Evolutionary conservation across 2,113 vertebrate genomes (phyloP).

Genomic region (Perca fluviatilis): DNA sequence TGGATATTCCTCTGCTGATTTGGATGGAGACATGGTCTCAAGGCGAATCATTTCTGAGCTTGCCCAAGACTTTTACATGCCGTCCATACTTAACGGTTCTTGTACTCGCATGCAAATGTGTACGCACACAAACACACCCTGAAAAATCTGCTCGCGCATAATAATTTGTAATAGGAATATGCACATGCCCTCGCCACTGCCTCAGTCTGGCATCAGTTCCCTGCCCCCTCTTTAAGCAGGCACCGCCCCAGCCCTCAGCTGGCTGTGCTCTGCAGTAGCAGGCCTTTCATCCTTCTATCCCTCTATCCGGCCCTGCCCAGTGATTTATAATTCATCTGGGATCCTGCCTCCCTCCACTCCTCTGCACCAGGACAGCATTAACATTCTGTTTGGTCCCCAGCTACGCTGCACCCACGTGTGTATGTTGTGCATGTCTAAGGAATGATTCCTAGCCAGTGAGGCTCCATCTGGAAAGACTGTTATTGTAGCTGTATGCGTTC

Average conservation of each 20-base stretch:
- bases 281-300: conserved; percentile 75
- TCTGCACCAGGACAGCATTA: conserved; percentile 83
- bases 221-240: conserved; percentile 72
- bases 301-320: conserved; percentile 79
- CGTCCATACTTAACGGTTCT: background rate
- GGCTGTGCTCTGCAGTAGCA: conserved; percentile 72
- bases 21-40: background rate
- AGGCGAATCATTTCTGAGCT: conserved; percentile 2
- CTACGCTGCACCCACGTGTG: conserved; percentile 74
- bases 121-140: background rate
- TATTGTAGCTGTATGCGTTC: conserved; percentile 62
- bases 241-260: conserved; percentile 73
- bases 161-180: background rate
- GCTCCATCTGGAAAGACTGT: conserved; percentile 67
- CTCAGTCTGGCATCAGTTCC: conserved; percentile 62
- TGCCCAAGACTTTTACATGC: background rate
- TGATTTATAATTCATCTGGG: conserved; percentile 88
- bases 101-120: background rate
- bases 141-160: conserved; percentile 5
- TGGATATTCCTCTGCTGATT: background rate
- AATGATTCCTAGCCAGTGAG: conserved; percentile 69
- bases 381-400: conserved; percentile 82
- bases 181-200: conserved; percentile 32
- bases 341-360: conserved; percentile 77
- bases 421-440: conserved; percentile 59